Evolutionary conservation across 2,888 invertebrate species (phyloP), one percentile per base, ranked within the genome.

Genomic region (Miltochrista miniata): DNA sequence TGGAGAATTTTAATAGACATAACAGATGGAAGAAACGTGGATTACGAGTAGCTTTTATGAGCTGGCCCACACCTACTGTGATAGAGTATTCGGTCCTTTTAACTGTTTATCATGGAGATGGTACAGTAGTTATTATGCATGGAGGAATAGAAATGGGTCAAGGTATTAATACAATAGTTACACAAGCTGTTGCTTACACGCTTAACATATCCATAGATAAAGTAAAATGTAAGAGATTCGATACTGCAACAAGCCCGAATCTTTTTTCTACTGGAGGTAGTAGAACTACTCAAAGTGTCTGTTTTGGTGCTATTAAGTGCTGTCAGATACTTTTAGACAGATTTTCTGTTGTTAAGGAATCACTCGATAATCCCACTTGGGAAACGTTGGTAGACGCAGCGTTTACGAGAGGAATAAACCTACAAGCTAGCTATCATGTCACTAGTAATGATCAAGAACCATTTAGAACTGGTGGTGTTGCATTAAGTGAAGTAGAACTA

Each of bases 21-120:
- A 96, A 97, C 82, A 67, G 84, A 24, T 97, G 97, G 97, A 95
- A 93, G 68, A 97, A 97, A 76, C 93, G 93, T 34, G 97, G 96
- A 0, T 48, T 53, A 2, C 35, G 52, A 53, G 44, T 45, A 0
- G 45, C 52, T 33, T 48, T 53, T 13, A 37, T 48, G 45, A 40
- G 33, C 29, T 53, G 7, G 11, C 45, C 52, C 9, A 29, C 41
- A 11, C 4, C 41, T 24, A 8, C 15, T 5, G n/a, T 37, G 7
- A 15, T 45, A 18, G 33, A 41, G n/a, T 53, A 45, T 29, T 14
- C 93, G 44, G 93, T 94, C 0, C 86, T 93, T 14, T 88, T 96
- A 12, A 91, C 94, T 0, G 93, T 97, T 50, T 96, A 94, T 70
- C 94, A 94, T 15, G 92, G 93, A 2, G 96, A 96, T 75, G 96